A percentile compares a stretch with the other conserved stretches of the same genome.
Conservation (phyloP, 2,888 invertebrate genomes). For the Camptogramma bilineatum region DNA sequence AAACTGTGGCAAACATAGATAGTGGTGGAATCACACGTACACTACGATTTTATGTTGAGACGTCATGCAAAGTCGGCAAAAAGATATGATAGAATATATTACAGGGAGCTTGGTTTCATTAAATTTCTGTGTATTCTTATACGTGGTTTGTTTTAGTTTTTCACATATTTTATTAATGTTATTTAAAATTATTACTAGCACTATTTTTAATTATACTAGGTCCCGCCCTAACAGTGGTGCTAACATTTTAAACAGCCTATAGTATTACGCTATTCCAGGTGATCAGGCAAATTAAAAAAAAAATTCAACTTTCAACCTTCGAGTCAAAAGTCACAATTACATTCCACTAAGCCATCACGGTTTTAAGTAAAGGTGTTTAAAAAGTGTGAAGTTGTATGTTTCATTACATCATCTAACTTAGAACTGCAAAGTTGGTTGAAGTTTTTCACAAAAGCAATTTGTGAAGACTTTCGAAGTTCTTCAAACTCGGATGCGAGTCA, state of each 20-base stretch:
- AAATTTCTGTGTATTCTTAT: background rate
- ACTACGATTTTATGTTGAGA: constrained; percentile 42
- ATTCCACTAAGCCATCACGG: background rate
- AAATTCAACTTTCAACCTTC: no score
- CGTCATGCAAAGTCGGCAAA: constrained; percentile 35
- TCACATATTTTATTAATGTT: no score
- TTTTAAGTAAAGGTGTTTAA: no score
- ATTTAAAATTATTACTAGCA: no score
- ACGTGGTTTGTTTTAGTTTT: background rate
- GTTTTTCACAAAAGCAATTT: constrained; percentile 21
- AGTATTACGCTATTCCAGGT: no score
- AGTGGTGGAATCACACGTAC: constrained; percentile 44
- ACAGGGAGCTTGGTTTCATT: constrained; percentile 7
- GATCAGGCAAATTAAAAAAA: no score
- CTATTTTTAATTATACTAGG: no score
- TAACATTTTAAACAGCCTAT: no score
- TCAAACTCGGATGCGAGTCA: constrained; percentile 7
- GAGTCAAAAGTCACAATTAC: no score
- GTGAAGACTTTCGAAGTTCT: constrained; percentile 6
- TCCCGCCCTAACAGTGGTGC: no score
- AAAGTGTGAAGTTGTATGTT: no score
- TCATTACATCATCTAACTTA: constrained; percentile 9
- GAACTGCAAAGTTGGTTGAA: constrained; percentile 14
- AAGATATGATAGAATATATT: constrained; percentile 32
- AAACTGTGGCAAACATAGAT: constrained; percentile 44